phyloP scores from a whole-genome alignment of 2,888 invertebrate genomes.

The Physocephala rufipes region DNA sequence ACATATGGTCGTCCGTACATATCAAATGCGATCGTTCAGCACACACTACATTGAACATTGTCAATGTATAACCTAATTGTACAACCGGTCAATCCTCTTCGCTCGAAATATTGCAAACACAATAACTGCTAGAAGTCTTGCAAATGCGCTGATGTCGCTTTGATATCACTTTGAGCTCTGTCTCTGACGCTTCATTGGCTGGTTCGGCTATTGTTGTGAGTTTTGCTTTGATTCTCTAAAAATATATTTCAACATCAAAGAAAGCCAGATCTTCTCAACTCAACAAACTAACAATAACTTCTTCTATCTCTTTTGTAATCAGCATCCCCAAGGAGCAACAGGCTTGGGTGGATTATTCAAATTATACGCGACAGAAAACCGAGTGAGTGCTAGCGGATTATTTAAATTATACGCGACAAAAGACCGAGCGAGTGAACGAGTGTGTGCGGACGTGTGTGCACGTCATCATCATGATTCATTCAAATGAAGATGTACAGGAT shows the following conservation, averaged over 20 bases:
- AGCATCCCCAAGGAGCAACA: background rate
- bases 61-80: slow-evolving; percentile 15
- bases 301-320: background rate
- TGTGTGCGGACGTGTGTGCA: too few relatives aligned
- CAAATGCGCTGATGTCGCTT: slow-evolving; percentile 13
- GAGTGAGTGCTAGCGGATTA: too few relatives aligned
- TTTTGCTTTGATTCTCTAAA: background rate
- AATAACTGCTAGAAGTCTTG: background rate
- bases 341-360: background rate
- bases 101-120: background rate
- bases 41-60: background rate
- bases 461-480: too few relatives aligned
- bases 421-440: too few relatives aligned
- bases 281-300: background rate
- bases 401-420: too few relatives aligned
- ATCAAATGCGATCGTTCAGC: too few relatives aligned
- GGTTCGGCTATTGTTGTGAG: slow-evolving; percentile 1
- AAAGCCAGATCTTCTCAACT: background rate
- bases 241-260: background rate
- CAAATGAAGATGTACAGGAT: too few relatives aligned
- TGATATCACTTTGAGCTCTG: background rate
- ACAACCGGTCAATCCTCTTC: background rate
- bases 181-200: background rate
- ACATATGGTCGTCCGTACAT: too few relatives aligned
- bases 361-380: background rate